phyloP scores from a whole-genome alignment of 2,113 vertebrate genomes.

The Procavia capensis region DNA sequence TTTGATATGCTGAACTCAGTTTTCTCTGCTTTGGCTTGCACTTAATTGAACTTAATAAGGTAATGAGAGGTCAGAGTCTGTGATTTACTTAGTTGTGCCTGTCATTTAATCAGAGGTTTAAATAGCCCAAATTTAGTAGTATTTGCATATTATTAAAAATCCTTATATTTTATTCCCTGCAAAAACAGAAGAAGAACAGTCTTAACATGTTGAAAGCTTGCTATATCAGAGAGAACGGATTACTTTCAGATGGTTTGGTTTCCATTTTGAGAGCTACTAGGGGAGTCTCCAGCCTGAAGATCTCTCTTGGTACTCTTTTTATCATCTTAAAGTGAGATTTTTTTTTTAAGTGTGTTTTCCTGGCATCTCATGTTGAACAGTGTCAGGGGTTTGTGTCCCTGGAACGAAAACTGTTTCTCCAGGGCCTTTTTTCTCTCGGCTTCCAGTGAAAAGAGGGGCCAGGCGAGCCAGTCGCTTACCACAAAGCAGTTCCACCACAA shows the following conservation, averaged over 20 bases:
- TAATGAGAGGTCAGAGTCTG: conserved; percentile 48
- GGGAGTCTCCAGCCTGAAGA: conserved; percentile 28
- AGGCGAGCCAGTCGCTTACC: conserved; percentile 91
- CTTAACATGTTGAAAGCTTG: conserved; percentile 32
- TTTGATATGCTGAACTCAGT: conserved; percentile 11
- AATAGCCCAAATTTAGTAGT: conserved; percentile 25
- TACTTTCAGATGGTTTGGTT: conserved; percentile 11
- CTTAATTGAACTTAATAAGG: conserved; percentile 58
- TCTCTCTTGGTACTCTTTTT: conserved; percentile 59
- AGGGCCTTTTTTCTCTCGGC: conserved; percentile 87
- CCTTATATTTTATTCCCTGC: conserved; percentile 47
- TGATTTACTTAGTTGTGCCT: conserved; percentile 10
- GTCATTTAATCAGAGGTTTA: conserved; percentile 34
- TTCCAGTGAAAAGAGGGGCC: conserved; percentile 89
- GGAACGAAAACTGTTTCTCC: conserved; percentile 92
- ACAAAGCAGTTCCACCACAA: conserved; percentile 93
- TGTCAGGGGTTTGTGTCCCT: conserved; percentile 91
- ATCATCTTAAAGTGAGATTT: conserved; percentile 72
- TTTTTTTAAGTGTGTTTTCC: conserved; percentile 83
- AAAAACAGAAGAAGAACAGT: not conserved
- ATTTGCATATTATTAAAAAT: conserved; percentile 35
- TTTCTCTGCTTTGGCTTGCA: conserved; percentile 34
- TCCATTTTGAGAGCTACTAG: conserved; percentile 27
- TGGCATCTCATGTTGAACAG: conserved; percentile 90
- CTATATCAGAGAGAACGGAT: conserved; percentile 37